A percentile compares a stretch with the other conserved stretches of the same genome.
phyloP scores from a whole-genome alignment of 2,113 vertebrate species.

The Mirza zaza region DNA sequence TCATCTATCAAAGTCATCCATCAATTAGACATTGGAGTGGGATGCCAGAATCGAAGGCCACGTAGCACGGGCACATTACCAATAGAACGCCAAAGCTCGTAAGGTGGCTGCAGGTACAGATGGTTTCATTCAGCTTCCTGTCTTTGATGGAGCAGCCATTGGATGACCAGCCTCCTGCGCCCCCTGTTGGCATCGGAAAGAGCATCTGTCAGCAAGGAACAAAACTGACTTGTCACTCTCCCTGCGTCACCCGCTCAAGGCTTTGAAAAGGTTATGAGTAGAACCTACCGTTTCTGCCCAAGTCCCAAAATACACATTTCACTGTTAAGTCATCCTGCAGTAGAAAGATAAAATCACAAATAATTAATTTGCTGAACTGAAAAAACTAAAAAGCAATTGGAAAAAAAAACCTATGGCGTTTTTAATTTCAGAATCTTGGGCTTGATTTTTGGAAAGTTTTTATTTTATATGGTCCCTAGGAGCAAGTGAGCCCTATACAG shows the following conservation, averaged over 20 bases:
- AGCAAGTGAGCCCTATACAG: neutral
- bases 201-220: slow-evolving; percentile 19
- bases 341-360: slow-evolving; percentile 41
- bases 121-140: slow-evolving; percentile 85
- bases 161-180: slow-evolving; percentile 89
- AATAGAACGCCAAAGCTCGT: slow-evolving; percentile 95
- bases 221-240: neutral
- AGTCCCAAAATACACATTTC: slow-evolving; percentile 94
- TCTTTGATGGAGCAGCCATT: slow-evolving; percentile 88
- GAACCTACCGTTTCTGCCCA: slow-evolving; percentile 89
- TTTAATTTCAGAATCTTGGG: slow-evolving; percentile 33
- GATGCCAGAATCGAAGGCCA: neutral
- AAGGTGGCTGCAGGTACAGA: slow-evolving; percentile 94
- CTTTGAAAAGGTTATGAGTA: neutral
- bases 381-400: slow-evolving; percentile 23
- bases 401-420: neutral
- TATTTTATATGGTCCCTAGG: slow-evolving; percentile 18
- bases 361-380: slow-evolving; percentile 32
- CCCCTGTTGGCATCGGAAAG: slow-evolving; percentile 83
- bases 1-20: slow-evolving; percentile 12
- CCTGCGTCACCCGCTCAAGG: neutral
- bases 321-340: slow-evolving; percentile 84
- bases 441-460: slow-evolving; percentile 8
- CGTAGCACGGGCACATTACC: slow-evolving; percentile 81
- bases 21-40: neutral